Percentiles rank a stretch among this genome's conserved stretches.
These are phyloP conservation scores for Takifugu flavidus DNA, from an alignment of 2,113 vertebrate genomes.

Conservation along the genomic window DNA sequence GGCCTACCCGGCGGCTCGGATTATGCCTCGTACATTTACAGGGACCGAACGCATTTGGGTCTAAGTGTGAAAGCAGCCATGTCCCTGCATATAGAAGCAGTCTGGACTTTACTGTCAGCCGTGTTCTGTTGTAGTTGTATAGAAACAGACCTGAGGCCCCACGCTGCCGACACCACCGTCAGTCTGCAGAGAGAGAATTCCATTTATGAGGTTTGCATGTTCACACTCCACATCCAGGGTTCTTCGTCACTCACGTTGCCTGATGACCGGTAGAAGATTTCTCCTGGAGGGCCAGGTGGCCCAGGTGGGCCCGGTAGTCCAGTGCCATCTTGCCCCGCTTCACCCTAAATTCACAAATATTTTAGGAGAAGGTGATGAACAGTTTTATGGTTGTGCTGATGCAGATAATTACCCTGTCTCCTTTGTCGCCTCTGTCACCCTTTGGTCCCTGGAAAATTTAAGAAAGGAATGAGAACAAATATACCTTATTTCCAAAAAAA, in stretches of 20 bases:
- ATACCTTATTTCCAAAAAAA: not conserved
- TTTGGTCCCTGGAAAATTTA: constrained; percentile 79
- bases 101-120: no score
- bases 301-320: constrained; percentile 83
- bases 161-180: constrained; percentile 27
- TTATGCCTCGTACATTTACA: no score
- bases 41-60: not conserved
- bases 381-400: not conserved
- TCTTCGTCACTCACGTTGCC: constrained; percentile 58
- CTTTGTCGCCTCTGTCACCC: constrained; percentile 80
- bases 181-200: constrained; percentile 27
- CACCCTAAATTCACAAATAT: constrained; percentile 77
- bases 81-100: not conserved
- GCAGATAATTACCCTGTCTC: constrained; percentile 79
- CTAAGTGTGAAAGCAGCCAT: not conserved
- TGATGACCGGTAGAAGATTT: constrained; percentile 67
- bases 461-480: not conserved
- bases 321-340: constrained; percentile 82
- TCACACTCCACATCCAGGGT: no score
- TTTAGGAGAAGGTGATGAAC: no score
- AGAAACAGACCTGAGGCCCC: constrained; percentile 59
- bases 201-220: not conserved
- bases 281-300: constrained; percentile 85
- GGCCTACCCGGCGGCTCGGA: no score
- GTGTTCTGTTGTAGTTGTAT: not conserved